Evolutionary conservation across 2,888 invertebrate genomes (phyloP), one percentile per base, ranked within the genome.

Genomic region (Dynastes maya): DNA sequence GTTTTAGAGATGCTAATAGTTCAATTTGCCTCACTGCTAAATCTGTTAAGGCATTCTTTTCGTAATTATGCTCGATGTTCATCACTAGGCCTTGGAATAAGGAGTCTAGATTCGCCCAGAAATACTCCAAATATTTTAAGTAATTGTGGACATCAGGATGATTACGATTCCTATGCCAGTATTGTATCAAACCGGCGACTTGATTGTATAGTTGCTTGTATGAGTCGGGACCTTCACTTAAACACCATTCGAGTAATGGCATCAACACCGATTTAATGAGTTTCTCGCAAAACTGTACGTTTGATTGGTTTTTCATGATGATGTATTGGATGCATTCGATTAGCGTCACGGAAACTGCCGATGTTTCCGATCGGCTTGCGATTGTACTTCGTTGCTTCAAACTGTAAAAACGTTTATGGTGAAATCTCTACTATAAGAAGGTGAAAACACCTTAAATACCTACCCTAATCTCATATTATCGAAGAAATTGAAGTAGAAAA

Each of bases 241-340:
- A 84, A 80, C 89, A 89, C 85, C 89, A 89, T 81, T 89, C 90
- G 68, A 93, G 86, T 0, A 89, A 85, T 37, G 90, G 85, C 67
- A 91, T 86, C 1, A 91, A 84, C 85, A 90, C 87, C 0, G 82
- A 80, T 83, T 87, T 87, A 5, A 91, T 86, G 16, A 91, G 84
- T 71, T 82, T 84, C 72, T 87, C 86, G 81, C 90, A 90, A 11
- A 91, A 83, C 29, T 86, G 85, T 32, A 84, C 79, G 80, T 91
- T 88, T 11, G 88, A 86, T 65, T 90, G 87, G 82, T 91, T 90
- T 83, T 90, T 89, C 70, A 92, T 87, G 76, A 92, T 88, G 11
- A 92, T 86, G 84, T 92, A 95, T 70, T 92, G 92, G 27, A 96
- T 86, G 85, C 96, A 96, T 86, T 97, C 97, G 27, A 93, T 90